A percentile compares a stretch with the other conserved stretches of the same genome.
Conservation (phyloP, 2,888 invertebrate species). For the Meloe dianella region DNA sequence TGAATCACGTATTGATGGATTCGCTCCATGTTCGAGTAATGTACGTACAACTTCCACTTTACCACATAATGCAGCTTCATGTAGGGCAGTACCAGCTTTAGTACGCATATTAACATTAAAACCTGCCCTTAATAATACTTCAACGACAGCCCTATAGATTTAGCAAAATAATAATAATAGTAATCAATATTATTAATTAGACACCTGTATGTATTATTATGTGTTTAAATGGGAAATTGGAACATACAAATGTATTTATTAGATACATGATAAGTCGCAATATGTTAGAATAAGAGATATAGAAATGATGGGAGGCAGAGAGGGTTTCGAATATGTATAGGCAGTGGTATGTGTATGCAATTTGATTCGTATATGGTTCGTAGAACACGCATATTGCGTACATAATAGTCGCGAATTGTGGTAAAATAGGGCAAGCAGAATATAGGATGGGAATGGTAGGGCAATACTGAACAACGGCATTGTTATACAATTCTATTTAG, state of each 20-base stretch:
- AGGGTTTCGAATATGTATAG: slow-evolving; percentile 14
- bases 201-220: not conserved
- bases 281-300: no score
- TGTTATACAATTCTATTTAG: not conserved
- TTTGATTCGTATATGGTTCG: slow-evolving; percentile 46
- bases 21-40: slow-evolving; percentile 81
- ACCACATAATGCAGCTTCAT: slow-evolving; percentile 92
- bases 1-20: slow-evolving; percentile 79
- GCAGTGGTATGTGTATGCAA: slow-evolving; percentile 49
- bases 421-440: slow-evolving; percentile 2
- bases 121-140: slow-evolving; percentile 80
- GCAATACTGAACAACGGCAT: not conserved
- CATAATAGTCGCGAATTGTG: slow-evolving; percentile 26
- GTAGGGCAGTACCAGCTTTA: slow-evolving; percentile 86
- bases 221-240: not conserved
- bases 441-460: not conserved
- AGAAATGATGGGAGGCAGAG: not conserved
- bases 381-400: slow-evolving; percentile 46
- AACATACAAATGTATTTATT: no score
- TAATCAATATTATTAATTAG: slow-evolving; percentile 16
- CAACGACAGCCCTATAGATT: slow-evolving; percentile 75
- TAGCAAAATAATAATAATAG: slow-evolving; percentile 14
- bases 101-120: slow-evolving; percentile 88
- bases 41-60: slow-evolving; percentile 87
- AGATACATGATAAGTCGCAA: not conserved